phyloP scores from a whole-genome alignment of 2,888 invertebrate genomes.

The Hypomecis punctinalis region DNA sequence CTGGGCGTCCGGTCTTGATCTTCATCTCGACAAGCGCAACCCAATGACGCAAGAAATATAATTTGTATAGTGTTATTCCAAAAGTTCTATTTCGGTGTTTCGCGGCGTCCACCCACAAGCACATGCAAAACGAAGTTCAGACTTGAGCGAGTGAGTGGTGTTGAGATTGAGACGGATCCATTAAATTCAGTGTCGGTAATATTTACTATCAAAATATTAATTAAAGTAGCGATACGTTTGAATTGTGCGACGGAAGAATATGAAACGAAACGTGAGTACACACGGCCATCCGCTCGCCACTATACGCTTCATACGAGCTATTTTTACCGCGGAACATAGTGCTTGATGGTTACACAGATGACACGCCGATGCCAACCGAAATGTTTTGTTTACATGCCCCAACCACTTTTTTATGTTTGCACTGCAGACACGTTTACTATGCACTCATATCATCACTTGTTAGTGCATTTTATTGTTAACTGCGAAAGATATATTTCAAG shows the following conservation, averaged over 20 bases:
- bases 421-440: constrained; percentile 29
- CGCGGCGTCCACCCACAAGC: constrained; percentile 70
- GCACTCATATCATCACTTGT: constrained; percentile 22
- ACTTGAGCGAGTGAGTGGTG: constrained; percentile 68
- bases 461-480: constrained; percentile 13
- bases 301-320: constrained; percentile 43
- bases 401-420: constrained; percentile 41
- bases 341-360: constrained; percentile 58
- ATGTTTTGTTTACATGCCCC: constrained; percentile 66
- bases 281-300: constrained; percentile 42
- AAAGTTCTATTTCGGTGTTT: constrained; percentile 81
- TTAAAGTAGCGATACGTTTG: constrained; percentile 43
- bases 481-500: background rate
- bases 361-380: constrained; percentile 60
- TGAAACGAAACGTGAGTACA: constrained; percentile 82
- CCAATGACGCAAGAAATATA: constrained; percentile 80
- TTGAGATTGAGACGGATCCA: constrained; percentile 58
- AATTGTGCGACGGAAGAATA: constrained; percentile 56
- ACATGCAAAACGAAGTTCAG: constrained; percentile 67
- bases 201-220: constrained; percentile 46
- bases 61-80: constrained; percentile 82
- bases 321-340: constrained; percentile 54
- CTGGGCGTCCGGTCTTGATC: constrained; percentile 70
- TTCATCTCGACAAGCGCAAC: constrained; percentile 67
- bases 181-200: constrained; percentile 58